Percentiles rank a stretch among this genome's conserved stretches.
Conservation (phyloP, 2,113 vertebrate genomes). For the Numida meleagris region DNA sequence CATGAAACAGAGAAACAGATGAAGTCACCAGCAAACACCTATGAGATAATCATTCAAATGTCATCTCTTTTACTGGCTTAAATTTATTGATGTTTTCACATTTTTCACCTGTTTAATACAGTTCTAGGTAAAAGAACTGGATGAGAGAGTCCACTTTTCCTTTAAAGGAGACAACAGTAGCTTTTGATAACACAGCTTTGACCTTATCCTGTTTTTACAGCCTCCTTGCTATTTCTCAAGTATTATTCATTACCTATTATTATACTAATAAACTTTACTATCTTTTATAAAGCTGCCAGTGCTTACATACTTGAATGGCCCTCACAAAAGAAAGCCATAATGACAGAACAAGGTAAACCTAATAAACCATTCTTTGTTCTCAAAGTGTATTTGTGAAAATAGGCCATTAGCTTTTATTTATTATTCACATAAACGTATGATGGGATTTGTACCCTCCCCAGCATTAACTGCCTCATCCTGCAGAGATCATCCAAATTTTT, state of each 20-base stretch:
- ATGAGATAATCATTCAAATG: not conserved
- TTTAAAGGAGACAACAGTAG: not conserved
- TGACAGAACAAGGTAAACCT: constrained; percentile 70
- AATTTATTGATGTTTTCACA: not conserved
- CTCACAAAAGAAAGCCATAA: constrained; percentile 53
- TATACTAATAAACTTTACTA: constrained; percentile 75
- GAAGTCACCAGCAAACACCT: not conserved
- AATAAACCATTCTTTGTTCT: constrained; percentile 75
- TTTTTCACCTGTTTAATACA: not conserved
- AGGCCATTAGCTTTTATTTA: constrained; percentile 72
- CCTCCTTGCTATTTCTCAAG: constrained; percentile 41
- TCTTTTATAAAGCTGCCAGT: constrained; percentile 51
- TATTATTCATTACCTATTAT: constrained; percentile 63
- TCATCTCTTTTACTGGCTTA: not conserved
- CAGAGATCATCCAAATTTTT: not conserved
- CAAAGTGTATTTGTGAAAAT: constrained; percentile 47
- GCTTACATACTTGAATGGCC: constrained; percentile 61
- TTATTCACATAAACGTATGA: constrained; percentile 58
- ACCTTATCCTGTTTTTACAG: constrained; percentile 51
- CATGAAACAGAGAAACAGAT: not conserved
- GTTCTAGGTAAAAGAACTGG: not conserved
- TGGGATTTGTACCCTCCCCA: not conserved
- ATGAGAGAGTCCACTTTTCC: not conserved
- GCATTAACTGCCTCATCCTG: not conserved
- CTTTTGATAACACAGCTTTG: constrained; percentile 25